Base-by-base conservation (phyloP, 2,113 vertebrate genomes). In the Oreochromis niloticus region DNA sequence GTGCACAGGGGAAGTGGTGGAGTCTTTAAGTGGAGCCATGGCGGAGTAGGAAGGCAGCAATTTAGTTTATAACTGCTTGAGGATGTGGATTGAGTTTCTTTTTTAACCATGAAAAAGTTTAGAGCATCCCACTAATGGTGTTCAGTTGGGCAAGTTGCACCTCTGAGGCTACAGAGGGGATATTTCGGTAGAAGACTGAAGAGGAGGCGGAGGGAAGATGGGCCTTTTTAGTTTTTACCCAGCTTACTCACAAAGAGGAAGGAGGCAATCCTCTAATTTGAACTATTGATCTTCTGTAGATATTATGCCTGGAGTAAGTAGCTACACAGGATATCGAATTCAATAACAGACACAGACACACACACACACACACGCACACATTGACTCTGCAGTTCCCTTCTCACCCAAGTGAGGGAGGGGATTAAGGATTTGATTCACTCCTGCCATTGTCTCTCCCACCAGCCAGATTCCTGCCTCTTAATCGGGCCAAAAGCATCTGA, bases 401-500 rank as follows among this genome's bases (percentile, higher is more conserved):
- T 92, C 84, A 85, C 85, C 88, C 86, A 90, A 91, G 84, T 93
- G 82, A 91, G 89, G 81, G 82, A 85, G 83, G 88, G 88, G 93
- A 95, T 96, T 94, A 94, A 83, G 84, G 87, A 92, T 94, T 93
- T 92, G 91, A 95, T 94, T 95, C 92, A 92, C 91, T 94, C 89
- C 84, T 81, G 89, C 93, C 85, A 89, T 95, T 95, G 92, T 94
- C 92, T 93, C 90, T 86, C 83, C 78, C 87, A 85, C 90, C 63
- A 27, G 55, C 88, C 91, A 92, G 86, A 91, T 89, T 93, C 81
- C 75, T 73, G 87, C 89, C 56, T 91, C 86, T 85, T 91, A 92
- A 93, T 94, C 89, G 66, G 85, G 83, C 89, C 89, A 88, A 87
- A 86, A 91, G 90, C 80, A 82, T 91, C 87, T 81, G 89, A 93